Conservation (phyloP, 2,797 vertebrate genomes). For the Echiichthys vipera region DNA sequence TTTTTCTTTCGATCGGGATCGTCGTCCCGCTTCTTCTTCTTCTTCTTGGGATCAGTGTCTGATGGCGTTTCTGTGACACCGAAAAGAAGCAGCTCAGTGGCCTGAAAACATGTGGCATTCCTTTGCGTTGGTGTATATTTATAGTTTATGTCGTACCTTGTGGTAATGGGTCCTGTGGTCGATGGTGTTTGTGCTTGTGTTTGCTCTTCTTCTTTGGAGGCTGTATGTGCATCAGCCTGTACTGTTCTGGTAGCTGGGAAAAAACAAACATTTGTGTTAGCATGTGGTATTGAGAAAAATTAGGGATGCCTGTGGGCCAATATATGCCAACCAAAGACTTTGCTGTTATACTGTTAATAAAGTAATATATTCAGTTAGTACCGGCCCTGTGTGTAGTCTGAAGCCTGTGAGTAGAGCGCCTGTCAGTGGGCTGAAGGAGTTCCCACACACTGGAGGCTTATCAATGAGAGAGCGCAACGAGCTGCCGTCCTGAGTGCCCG, state of each 20-base stretch:
- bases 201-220: constrained; percentile 98
- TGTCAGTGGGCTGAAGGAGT: constrained; percentile 95
- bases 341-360: neutral
- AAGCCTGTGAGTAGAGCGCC: constrained; percentile 95
- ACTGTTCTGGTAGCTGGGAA: constrained; percentile 93
- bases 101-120: neutral
- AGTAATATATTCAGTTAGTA: constrained; percentile 61
- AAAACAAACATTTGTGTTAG: constrained; percentile 3
- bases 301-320: neutral
- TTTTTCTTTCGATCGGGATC: constrained; percentile 96
- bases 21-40: constrained; percentile 98
- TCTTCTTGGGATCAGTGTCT: constrained; percentile 98
- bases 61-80: constrained; percentile 91
- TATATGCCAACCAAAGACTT: neutral
- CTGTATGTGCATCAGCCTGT: constrained; percentile 98
- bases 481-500: constrained; percentile 95
- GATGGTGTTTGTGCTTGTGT: constrained; percentile 96
- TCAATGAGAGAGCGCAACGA: constrained; percentile 95
- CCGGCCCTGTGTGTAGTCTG: constrained; percentile 96
- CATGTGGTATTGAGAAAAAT: neutral
- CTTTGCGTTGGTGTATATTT: neutral
- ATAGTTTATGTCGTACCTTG: constrained; percentile 85
- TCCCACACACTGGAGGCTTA: constrained; percentile 96
- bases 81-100: constrained; percentile 19
- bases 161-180: constrained; percentile 94